These are phyloP conservation scores for Scyliorhinus canicula DNA, from an alignment of 2,797 vertebrate species.

Conservation along the genomic window DNA sequence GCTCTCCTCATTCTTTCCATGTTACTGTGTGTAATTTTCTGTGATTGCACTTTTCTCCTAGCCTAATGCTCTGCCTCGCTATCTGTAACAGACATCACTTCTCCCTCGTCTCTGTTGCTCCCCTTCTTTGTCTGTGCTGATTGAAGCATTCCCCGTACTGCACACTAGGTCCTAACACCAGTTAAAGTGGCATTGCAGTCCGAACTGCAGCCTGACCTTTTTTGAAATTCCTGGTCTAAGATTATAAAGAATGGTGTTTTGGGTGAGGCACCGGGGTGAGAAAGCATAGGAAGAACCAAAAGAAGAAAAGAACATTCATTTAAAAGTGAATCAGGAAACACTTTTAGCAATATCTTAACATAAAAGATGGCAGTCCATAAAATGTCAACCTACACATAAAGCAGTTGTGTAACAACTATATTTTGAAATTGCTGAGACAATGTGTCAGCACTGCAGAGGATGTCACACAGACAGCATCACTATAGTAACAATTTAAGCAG, in stretches of 20 bases:
- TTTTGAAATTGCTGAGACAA: slow-evolving; percentile 19
- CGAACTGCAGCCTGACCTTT: neutral
- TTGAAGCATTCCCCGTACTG: neutral
- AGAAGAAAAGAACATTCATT: neutral
- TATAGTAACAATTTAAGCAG: slow-evolving; percentile 7
- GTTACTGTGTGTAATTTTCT: neutral
- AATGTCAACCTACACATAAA: neutral
- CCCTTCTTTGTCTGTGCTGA: neutral
- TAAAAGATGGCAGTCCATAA: neutral
- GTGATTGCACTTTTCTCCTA: neutral
- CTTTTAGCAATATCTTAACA: neutral
- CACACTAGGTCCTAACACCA: neutral
- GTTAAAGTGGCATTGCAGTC: neutral
- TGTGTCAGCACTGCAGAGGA: slow-evolving; percentile 12
- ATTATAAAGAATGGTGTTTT: neutral
- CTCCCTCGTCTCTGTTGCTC: neutral
- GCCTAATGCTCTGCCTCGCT: neutral
- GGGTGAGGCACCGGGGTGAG: neutral
- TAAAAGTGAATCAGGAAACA: neutral
- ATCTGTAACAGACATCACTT: neutral
- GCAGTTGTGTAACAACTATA: slow-evolving; percentile 13
- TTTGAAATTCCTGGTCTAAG: neutral
- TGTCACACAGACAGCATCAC: neutral
- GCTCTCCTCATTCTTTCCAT: neutral
- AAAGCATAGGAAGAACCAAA: neutral